Base-by-base conservation (phyloP, 2,113 vertebrate species). In the Nestor notabilis region DNA sequence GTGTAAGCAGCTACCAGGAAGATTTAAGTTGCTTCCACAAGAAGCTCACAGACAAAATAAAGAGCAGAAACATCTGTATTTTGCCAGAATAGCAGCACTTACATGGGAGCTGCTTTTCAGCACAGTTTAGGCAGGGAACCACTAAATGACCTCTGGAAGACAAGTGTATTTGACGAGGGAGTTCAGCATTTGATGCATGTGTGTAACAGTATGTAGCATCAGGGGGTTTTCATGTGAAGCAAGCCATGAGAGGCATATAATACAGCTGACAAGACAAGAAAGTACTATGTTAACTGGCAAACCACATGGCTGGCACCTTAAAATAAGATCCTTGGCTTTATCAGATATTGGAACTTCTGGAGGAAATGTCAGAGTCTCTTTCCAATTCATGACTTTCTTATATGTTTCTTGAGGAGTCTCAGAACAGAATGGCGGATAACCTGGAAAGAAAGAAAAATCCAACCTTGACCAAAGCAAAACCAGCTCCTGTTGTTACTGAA, bases 331-430 rank as follows among this genome's bases (percentile, higher is more conserved):
- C 98, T 99, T 99, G 83, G 99, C 99, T 98, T 99, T 99, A 96
- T 99, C 99, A 41, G 99, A 99, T 95, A 99, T 99, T 23, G 99
- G 99, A 91, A 99, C 99, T 96, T 99, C 99, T 29, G 99, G 99
- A 66, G 99, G 99, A 89, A 99, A 99, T 17, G 96, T 99, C 41
- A 99, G 95, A 3, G 99, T 99, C 98, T 99, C 99, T 95, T 99
- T 98, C 99, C 99, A 99, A 95, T 99, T 99, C 99, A 99, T 99
- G 89, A 99, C 99, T 90, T 99, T 99, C 96, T 99, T 99, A 33
- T 99, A 99, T 0, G 99, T 99, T 96, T 99, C 99, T 94, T 99
- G 99, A 89, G 99, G 99, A 9, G 99, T 99, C 98, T 99, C 99
- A 0, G 99, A 99, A 97, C 99, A 99, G 98, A 99, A 99, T 0